phyloP scores from a whole-genome alignment of 2,888 invertebrate species.

The Candidula unifasciata region DNA sequence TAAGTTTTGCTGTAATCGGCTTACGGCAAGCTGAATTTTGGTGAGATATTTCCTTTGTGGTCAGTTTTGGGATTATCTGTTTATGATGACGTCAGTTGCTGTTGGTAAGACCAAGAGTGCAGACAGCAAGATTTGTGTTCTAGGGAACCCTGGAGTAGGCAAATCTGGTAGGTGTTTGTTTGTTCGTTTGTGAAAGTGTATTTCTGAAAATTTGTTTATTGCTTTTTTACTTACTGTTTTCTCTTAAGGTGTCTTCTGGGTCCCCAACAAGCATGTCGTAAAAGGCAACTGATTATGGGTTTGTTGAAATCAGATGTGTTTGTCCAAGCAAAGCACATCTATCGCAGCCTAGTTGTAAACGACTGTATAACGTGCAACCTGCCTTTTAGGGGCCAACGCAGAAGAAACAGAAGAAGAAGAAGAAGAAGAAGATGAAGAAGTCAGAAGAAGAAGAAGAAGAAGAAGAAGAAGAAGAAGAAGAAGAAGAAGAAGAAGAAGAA shows the following conservation, averaged over 20 bases:
- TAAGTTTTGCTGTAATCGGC: not conserved
- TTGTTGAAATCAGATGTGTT: no score
- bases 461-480: constrained; percentile 20
- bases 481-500: constrained; percentile 10
- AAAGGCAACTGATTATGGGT: no score
- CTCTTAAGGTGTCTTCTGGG: no score
- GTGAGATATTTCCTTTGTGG: not conserved
- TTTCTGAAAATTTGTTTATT: not conserved
- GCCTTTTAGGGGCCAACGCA: no score
- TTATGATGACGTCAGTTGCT: constrained; percentile 15
- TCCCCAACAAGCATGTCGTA: no score
- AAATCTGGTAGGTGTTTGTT: constrained; percentile 23
- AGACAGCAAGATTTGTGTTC: constrained; percentile 39
- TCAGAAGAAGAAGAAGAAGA: not conserved
- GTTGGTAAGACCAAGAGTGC: not conserved
- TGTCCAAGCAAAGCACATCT: no score
- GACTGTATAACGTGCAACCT: no score
- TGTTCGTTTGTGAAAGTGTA: not conserved
- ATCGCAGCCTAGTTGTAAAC: no score
- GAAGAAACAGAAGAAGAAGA: constrained; percentile 11
- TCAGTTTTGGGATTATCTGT: not conserved
- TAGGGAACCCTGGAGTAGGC: constrained; percentile 33
- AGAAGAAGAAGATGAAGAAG: not conserved
- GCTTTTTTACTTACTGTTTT: no score
- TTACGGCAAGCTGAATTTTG: not conserved